Evolutionary conservation across 1,140 invertebrate genomes (phyloP), one percentile per base, ranked within the genome.

Genomic region (Drosophila sechellia): DNA sequence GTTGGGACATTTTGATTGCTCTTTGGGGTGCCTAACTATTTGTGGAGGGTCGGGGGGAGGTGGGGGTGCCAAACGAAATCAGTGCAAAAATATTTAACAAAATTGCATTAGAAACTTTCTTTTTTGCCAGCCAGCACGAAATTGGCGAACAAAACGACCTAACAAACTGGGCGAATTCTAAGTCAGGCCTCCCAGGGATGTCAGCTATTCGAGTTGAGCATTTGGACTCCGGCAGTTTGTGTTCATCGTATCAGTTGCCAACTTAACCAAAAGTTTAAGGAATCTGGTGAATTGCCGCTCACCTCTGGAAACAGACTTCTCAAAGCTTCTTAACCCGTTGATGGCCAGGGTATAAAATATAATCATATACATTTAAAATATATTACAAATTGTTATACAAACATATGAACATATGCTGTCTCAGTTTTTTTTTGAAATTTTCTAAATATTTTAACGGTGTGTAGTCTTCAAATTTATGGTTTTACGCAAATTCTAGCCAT

Each of bases 91-190:
- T 81, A 81, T 81, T 86, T 81, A 71, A 66, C 56, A 56, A 75
- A 85, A 87, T 87, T 83, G 79, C 59, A 83, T 87, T 87, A 86
- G 63, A 83, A 89, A 89, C 79, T 87, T 89, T 77, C 69, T 10
- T 31, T 8, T 31, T 34, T 50, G 43, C 17, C 73, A 76, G 20
- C 25, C 60, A 42, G 35, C 12, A 22, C 71, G 34, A 75, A 74
- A 74, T 74, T 74, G 58, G 31, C 42, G 31, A 59, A 50, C 60
- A 48, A 71, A 79, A 76, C 46, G 54, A 55, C 31, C 69, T 39
- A 60, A 72, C 77, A 86, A 86, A 87, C 57, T 81, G 50, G 40
- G 25, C 39, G 64, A 25, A 53, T 56, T 57, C 45, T 45, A 31
- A 49, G 39, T 25, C 49, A 58, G 10, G 60, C 46, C 64, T 65